A percentile compares a stretch with the other conserved stretches of the same genome.
phyloP scores from a whole-genome alignment of 23 tunicate species.

The Halocynthia aurantium region DNA sequence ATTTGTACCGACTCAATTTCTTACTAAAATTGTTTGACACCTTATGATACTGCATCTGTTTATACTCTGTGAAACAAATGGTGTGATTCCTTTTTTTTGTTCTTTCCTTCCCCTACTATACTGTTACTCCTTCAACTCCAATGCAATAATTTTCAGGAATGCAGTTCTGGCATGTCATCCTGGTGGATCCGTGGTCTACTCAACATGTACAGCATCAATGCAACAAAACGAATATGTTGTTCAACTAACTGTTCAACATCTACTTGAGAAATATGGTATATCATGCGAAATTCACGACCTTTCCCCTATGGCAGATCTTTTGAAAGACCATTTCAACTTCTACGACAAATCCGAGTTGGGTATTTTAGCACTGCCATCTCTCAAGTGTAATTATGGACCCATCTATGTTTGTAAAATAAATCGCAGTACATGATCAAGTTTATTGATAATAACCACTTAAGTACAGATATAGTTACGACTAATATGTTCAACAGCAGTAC shows the following conservation, averaged over 20 bases:
- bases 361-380: conserved; percentile 28
- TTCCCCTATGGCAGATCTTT: conserved; percentile 22
- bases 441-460: too few species aligned
- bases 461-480: too few species aligned
- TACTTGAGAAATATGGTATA: conserved; percentile 28
- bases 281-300: conserved; percentile 58
- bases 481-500: too few species aligned
- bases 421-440: too few species aligned
- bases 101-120: background rate
- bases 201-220: conserved; percentile 70
- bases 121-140: background rate
- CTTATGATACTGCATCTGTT: too few species aligned
- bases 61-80: too few species aligned
- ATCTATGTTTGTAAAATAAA: conserved; percentile 53
- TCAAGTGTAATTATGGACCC: conserved; percentile 69
- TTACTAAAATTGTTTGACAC: too few species aligned
- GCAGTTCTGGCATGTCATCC: conserved; percentile 56
- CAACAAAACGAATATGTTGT: conserved; percentile 78
- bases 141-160: conserved; percentile 34
- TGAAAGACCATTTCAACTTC: conserved; percentile 53
- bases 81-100: too few species aligned
- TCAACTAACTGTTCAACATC: conserved; percentile 37
- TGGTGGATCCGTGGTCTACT: conserved; percentile 71
- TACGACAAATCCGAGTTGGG: conserved; percentile 32
- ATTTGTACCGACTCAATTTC: too few species aligned